Evolutionary conservation across 1,140 invertebrate species (phyloP), one percentile per base, ranked within the genome.

Genomic region (Pogonomyrmex barbatus): DNA sequence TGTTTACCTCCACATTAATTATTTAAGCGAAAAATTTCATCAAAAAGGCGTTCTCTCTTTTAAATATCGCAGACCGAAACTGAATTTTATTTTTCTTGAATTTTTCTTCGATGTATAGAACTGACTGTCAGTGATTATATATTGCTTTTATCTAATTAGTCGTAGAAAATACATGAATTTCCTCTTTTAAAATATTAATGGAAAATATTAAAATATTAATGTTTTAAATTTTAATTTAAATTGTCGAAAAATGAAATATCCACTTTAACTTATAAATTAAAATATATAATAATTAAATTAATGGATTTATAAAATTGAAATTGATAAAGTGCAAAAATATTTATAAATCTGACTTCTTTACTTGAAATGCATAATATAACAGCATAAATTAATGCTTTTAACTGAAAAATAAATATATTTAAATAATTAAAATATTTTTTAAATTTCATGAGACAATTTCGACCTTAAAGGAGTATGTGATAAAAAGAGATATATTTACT

Each of bases 391-490:
- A 42, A 47, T 9, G 47, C 17, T 10, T 30, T 4, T 3, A n/a
- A 17, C n/a, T 1, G 10, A 36, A 14, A 17, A 58, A 24, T 62
- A 45, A n/a, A 77, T 33, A n/a, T 17, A 30, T 47, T 77, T 33
- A 12, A 77, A 60, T 76, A 58, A 36, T 5, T 30, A 45, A 30
- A 56, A 58, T 58, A 24, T 5, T 76, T 58, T 60, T 77, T 42
- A 62, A 45, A 4, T 42, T 2, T 36, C 6, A 3, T 2, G 30
- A 8, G 30, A n/a, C 0, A 39, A 6, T 79, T 67, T 68, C 12
- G 42, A 17, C 12, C 2, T 12, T 1, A n/a, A 30, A 50, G 1
- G 33, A 9, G 45, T 24, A 24, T 24, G 24, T 1, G 24, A 75
- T 4, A 42, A 17, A 58, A 58, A 6, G 30, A 24, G n/a, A 58